These are phyloP conservation scores for Luscinia luscinia DNA, from an alignment of 2,797 vertebrate genomes.

Conservation along the genomic window DNA sequence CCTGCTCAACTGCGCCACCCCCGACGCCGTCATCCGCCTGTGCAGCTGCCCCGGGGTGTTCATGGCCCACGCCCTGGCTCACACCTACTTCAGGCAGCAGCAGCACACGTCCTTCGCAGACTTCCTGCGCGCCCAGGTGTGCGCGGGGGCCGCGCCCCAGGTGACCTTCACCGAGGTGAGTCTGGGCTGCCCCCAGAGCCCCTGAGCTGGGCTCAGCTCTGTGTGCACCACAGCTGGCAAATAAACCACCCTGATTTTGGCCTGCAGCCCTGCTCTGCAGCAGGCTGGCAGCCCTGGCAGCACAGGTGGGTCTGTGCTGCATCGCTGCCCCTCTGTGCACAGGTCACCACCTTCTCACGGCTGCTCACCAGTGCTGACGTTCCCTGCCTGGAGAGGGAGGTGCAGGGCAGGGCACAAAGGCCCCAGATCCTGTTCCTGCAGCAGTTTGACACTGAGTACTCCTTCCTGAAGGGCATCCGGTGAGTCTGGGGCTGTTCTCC, in stretches of 20 bases:
- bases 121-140: constrained; percentile 80
- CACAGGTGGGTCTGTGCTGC: no score
- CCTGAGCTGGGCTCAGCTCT: neutral
- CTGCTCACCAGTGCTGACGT: constrained; percentile 87
- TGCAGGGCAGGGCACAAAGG: constrained; percentile 52
- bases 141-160: neutral
- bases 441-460: constrained; percentile 93
- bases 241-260: rapidly evolving
- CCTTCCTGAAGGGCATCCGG: constrained; percentile 91
- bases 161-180: constrained; percentile 88
- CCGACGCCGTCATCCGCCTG: constrained; percentile 89
- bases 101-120: constrained; percentile 86
- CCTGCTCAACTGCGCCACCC: constrained; percentile 90
- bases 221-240: neutral
- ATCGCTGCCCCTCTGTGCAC: neutral
- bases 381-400: constrained; percentile 72
- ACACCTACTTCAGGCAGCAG: constrained; percentile 83
- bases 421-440: constrained; percentile 87
- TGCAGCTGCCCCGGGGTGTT: constrained; percentile 73
- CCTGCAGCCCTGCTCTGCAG: neutral
- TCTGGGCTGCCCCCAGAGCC: rapidly evolving
- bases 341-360: constrained; percentile 97
- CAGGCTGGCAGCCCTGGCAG: neutral
- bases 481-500: constrained; percentile 51
- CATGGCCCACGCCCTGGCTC: constrained; percentile 69